Percentiles rank a stretch among this genome's conserved stretches.
These are phyloP conservation scores for Falco berigora DNA, from an alignment of 2,797 vertebrate genomes.

Conservation along the genomic window DNA sequence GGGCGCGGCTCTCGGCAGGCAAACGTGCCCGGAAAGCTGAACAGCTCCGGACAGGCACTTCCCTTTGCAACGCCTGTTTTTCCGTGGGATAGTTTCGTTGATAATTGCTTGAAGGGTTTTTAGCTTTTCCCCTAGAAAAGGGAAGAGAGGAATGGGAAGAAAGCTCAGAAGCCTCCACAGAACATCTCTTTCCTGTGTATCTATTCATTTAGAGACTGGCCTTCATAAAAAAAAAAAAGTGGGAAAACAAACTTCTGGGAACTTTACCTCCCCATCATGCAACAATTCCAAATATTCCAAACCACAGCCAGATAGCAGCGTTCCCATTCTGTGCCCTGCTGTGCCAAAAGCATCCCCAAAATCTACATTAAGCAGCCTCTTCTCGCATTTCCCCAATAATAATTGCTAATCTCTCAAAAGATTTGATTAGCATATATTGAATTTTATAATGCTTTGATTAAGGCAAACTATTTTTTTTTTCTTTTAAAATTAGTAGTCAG, in stretches of 20 bases:
- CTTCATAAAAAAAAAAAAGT: fast-evolving
- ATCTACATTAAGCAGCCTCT: not conserved
- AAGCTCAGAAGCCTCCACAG: not conserved
- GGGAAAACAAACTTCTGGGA: not conserved
- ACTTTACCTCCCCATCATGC: fast-evolving
- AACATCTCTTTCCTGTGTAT: fast-evolving
- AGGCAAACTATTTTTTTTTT: not conserved
- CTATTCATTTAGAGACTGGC: not conserved
- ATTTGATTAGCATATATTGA: not conserved
- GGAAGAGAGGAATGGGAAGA: not conserved
- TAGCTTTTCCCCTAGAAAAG: too few relatives aligned
- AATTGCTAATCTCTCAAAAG: not conserved
- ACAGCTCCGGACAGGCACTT: fast-evolving
- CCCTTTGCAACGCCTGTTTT: not conserved
- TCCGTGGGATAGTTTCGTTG: fast-evolving
- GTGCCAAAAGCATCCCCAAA: not conserved
- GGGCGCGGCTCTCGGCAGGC: too few relatives aligned
- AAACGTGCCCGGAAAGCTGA: fast-evolving
- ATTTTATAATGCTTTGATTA: not conserved
- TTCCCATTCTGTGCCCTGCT: not conserved
- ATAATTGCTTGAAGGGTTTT: fast-evolving
- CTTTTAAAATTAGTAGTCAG: not conserved
- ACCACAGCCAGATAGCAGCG: not conserved
- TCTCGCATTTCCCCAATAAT: not conserved
- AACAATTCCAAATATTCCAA: not conserved